A percentile compares a stretch with the other conserved stretches of the same genome.
These are phyloP conservation scores for Hipposideros larvatus DNA, from an alignment of 2,797 vertebrate species.

Conservation along the genomic window DNA sequence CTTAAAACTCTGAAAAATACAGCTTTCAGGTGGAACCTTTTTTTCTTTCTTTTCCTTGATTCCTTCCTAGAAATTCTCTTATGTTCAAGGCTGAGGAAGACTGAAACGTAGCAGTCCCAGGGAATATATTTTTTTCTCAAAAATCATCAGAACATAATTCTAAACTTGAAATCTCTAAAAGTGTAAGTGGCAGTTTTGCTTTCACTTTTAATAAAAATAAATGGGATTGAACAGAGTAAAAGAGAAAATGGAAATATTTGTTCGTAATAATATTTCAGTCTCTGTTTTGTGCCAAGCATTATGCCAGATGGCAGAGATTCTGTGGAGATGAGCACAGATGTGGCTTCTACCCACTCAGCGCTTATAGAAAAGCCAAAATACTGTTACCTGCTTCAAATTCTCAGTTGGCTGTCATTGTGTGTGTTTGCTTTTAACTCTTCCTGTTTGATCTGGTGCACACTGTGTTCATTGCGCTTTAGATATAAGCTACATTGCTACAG, in stretches of 20 bases:
- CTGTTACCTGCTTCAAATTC: neutral
- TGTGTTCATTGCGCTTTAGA: neutral
- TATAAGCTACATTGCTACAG: neutral
- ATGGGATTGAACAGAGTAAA: neutral
- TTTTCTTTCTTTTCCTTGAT: neutral
- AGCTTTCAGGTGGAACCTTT: neutral
- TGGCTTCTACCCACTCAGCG: neutral
- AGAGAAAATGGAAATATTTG: neutral
- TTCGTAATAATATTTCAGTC: neutral
- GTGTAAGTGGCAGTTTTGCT: neutral
- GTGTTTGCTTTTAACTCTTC: neutral
- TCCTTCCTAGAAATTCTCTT: neutral
- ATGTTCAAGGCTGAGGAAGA: neutral
- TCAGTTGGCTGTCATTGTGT: neutral
- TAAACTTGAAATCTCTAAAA: neutral
- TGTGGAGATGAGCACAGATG: neutral
- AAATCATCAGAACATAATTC: neutral
- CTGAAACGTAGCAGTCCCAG: neutral
- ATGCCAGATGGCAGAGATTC: neutral
- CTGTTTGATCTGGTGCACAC: neutral
- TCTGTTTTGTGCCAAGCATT: neutral
- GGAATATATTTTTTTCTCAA: neutral
- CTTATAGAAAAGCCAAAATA: neutral
- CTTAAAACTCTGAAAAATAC: neutral
- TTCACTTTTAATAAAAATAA: neutral